Percentiles rank a stretch among this genome's conserved stretches.
These are phyloP conservation scores for Troides helena DNA, from an alignment of 2,888 invertebrate genomes.

Conservation along the genomic window DNA sequence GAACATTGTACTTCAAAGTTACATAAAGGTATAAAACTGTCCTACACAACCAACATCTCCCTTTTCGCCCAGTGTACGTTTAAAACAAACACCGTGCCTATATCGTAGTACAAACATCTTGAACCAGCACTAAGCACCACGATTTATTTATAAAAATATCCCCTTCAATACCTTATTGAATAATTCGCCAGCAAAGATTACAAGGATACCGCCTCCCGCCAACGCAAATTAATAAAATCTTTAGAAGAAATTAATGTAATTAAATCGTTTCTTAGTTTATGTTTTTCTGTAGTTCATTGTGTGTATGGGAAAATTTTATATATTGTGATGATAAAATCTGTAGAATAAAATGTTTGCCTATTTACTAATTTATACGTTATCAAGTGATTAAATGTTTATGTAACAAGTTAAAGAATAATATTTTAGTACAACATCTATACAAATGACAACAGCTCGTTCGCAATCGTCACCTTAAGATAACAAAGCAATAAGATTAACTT, in stretches of 20 bases:
- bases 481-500: too few species aligned
- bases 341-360: neutral
- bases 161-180: constrained; percentile 66
- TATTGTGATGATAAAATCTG: neutral
- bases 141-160: constrained; percentile 49
- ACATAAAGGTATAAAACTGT: neutral
- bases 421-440: too few species aligned
- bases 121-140: constrained; percentile 41
- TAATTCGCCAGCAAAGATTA: constrained; percentile 57
- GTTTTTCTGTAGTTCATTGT: constrained; percentile 28
- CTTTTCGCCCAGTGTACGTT: constrained; percentile 43
- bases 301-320: constrained; percentile 28
- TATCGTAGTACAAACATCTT: constrained; percentile 52
- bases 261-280: constrained; percentile 44
- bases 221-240: constrained; percentile 66
- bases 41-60: constrained; percentile 27
- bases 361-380: too few species aligned
- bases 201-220: constrained; percentile 41
- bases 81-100: constrained; percentile 54
- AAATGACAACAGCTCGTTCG: too few species aligned
- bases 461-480: too few species aligned
- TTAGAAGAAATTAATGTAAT: constrained; percentile 65
- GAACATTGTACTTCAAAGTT: neutral
- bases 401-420: too few species aligned
- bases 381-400: too few species aligned